These are phyloP conservation scores for Pammene aurita DNA, from an alignment of 2,888 invertebrate genomes.

Conservation along the genomic window DNA sequence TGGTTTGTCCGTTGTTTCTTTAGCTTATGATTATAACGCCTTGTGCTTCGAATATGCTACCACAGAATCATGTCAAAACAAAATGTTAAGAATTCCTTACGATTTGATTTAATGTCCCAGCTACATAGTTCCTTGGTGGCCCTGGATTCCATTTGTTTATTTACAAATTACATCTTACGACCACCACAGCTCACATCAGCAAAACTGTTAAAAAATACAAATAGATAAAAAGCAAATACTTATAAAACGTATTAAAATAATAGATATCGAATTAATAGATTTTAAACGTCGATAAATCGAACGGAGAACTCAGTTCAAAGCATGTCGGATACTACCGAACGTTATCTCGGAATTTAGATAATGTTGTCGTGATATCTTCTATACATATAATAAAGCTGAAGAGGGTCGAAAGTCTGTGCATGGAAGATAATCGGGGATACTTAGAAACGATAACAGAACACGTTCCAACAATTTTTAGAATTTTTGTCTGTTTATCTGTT, in stretches of 20 bases:
- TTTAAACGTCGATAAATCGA: slow-evolving; percentile 17
- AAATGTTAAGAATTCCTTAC: background rate
- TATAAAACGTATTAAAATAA: slow-evolving; percentile 22
- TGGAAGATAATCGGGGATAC: too few species aligned
- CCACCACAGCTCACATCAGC: background rate
- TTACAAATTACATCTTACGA: background rate
- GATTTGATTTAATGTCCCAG: background rate
- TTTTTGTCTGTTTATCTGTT: too few species aligned
- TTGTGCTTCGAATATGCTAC: background rate
- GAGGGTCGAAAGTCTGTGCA: too few species aligned
- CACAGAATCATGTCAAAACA: background rate
- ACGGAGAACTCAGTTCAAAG: slow-evolving; percentile 21
- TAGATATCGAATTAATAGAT: slow-evolving; percentile 15
- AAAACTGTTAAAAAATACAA: background rate
- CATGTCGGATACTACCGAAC: slow-evolving; percentile 31
- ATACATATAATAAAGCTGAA: too few species aligned
- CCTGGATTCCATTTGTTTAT: slow-evolving; percentile 4
- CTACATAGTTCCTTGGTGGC: background rate
- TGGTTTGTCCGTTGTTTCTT: too few species aligned
- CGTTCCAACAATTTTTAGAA: too few species aligned
- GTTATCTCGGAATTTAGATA: slow-evolving; percentile 36
- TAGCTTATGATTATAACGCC: background rate
- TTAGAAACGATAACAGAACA: too few species aligned
- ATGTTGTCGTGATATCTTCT: slow-evolving; percentile 28
- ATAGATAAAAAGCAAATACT: slow-evolving; percentile 10